Percentiles rank a stretch among this genome's conserved stretches.
These are phyloP conservation scores for Zaprionus tsacasi DNA, from an alignment of 1,140 invertebrate genomes.

Conservation along the genomic window DNA sequence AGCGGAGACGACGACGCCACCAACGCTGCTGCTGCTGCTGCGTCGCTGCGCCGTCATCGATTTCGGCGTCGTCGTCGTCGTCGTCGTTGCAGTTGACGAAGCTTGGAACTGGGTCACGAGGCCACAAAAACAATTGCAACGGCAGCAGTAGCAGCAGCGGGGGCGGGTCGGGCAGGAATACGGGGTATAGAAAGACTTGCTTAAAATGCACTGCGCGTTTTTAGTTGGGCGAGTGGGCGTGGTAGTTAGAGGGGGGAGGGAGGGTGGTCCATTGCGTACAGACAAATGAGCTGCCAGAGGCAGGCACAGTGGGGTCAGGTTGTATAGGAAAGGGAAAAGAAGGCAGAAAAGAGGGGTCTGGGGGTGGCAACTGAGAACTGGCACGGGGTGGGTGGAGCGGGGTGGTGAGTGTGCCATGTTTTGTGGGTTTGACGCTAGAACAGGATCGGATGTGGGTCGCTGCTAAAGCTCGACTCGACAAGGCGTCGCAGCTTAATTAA, in stretches of 20 bases:
- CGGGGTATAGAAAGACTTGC: constrained; percentile 25
- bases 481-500: constrained; percentile 30
- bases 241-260: background rate
- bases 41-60: constrained; percentile 42
- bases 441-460: constrained; percentile 58
- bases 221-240: constrained; percentile 14
- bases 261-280: constrained; percentile 15
- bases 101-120: constrained; percentile 80
- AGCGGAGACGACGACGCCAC: constrained; percentile 30
- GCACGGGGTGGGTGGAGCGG: background rate
- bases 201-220: constrained; percentile 69
- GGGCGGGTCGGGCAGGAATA: background rate
- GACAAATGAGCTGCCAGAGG: constrained; percentile 35
- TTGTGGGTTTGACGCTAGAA: constrained; percentile 30
- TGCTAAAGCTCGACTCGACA: background rate
- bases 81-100: constrained; percentile 77
- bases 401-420: constrained; percentile 37
- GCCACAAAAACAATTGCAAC: constrained; percentile 83
- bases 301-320: background rate
- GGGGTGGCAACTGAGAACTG: background rate
- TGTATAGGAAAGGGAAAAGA: background rate
- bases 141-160: constrained; percentile 12
- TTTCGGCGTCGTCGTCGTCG: constrained; percentile 66
- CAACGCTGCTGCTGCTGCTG: constrained; percentile 6
- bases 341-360: background rate